A percentile compares a stretch with the other conserved stretches of the same genome.
phyloP scores from a whole-genome alignment of 2,888 invertebrate species.

The Phaedon cochleariae region DNA sequence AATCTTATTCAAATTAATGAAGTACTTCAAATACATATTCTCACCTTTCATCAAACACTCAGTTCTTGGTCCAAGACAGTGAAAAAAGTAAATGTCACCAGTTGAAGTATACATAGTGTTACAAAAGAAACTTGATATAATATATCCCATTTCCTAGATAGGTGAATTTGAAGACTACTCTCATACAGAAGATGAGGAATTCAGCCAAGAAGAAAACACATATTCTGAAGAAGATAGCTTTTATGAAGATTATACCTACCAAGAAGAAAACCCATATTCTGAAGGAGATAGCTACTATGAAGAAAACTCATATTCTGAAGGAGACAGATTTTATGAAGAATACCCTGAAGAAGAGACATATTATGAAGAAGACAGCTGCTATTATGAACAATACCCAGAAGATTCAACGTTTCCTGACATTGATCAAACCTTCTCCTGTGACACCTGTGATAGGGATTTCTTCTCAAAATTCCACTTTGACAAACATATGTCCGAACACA shows the following conservation, averaged over 20 bases:
- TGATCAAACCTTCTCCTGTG: slow-evolving; percentile 67
- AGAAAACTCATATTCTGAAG: slow-evolving; percentile 16
- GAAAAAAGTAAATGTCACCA: background rate
- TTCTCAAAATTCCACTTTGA: slow-evolving; percentile 67
- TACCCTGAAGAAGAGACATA: slow-evolving; percentile 22
- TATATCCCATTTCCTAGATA: slow-evolving; percentile 23
- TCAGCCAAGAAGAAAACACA: slow-evolving; percentile 19
- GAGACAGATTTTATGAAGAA: too few relatives aligned
- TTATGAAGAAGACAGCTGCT: slow-evolving; percentile 25
- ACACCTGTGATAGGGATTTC: slow-evolving; percentile 84
- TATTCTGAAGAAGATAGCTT: slow-evolving; percentile 40
- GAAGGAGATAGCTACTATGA: slow-evolving; percentile 25
- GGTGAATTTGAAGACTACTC: slow-evolving; percentile 32
- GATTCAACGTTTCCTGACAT: background rate
- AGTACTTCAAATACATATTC: too few relatives aligned
- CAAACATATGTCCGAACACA: slow-evolving; percentile 78
- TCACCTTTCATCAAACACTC: too few relatives aligned
- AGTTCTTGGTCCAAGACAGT: background rate
- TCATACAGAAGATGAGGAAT: slow-evolving; percentile 39
- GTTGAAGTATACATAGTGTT: slow-evolving; percentile 12
- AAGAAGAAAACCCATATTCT: slow-evolving; percentile 9
- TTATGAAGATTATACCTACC: slow-evolving; percentile 5
- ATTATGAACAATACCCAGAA: background rate
- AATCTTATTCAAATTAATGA: too few relatives aligned
- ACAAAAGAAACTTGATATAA: slow-evolving; percentile 7